A percentile compares a stretch with the other conserved stretches of the same genome.
These are phyloP conservation scores for Hypselothyrea guttata DNA, from an alignment of 2,888 invertebrate genomes.

Conservation along the genomic window DNA sequence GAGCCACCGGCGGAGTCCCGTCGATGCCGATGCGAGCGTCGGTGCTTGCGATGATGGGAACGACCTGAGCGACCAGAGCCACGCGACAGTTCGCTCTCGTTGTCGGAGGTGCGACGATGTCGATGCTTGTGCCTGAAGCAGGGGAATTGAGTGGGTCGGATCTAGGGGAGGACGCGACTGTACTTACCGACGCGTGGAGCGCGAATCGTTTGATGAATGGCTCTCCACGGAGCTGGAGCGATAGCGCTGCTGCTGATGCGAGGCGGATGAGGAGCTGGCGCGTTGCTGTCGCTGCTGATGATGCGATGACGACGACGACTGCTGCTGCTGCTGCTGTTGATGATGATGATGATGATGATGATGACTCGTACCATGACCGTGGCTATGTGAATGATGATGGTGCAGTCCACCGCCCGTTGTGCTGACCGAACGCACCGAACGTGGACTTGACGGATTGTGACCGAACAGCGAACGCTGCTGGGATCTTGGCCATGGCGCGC, in stretches of 20 bases:
- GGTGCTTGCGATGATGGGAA: conserved; percentile 88
- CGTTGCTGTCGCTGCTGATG: conserved; percentile 80
- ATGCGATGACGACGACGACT: conserved; percentile 54
- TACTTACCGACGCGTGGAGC: conserved; percentile 88
- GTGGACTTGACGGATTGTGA: conserved; percentile 89
- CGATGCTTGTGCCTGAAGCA: conserved; percentile 87
- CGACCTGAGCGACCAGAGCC: conserved; percentile 91
- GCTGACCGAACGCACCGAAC: conserved; percentile 89
- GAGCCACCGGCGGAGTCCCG: conserved; percentile 87
- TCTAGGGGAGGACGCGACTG: neutral
- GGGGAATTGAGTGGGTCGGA: neutral
- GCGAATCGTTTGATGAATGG: conserved; percentile 93
- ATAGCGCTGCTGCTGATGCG: conserved; percentile 83
- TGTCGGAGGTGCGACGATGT: conserved; percentile 92
- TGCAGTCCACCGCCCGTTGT: conserved; percentile 79
- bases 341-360: conserved; percentile 59
- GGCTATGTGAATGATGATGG: conserved; percentile 77
- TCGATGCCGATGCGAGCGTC: conserved; percentile 87
- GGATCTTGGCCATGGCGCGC: conserved; percentile 90
- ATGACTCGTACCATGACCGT: conserved; percentile 70
- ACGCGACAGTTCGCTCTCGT: conserved; percentile 94
- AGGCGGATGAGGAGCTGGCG: conserved; percentile 80
- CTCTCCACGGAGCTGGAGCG: conserved; percentile 93
- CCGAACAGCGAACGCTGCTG: conserved; percentile 90
- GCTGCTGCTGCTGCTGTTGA: conserved; percentile 51